A percentile compares a stretch with the other conserved stretches of the same genome.
phyloP scores from a whole-genome alignment of 2,113 vertebrate genomes.

The Aix galericulata region DNA sequence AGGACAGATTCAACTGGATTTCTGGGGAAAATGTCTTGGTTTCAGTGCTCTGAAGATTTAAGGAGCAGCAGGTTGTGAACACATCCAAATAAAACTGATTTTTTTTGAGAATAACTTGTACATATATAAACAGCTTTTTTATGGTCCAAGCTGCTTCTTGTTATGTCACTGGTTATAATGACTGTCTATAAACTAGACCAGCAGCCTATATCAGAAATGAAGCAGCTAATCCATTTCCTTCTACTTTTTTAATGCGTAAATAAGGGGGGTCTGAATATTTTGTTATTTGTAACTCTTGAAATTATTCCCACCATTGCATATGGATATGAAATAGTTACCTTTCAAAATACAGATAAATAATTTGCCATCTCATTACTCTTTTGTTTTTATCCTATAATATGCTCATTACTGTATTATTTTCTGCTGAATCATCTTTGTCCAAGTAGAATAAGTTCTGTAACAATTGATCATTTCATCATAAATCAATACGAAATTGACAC shows the following conservation, averaged over 20 bases:
- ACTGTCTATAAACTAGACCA: constrained; percentile 11
- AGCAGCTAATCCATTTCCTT: constrained; percentile 29
- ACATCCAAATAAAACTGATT: constrained; percentile 11
- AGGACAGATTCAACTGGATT: constrained; percentile 50
- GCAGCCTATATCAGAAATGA: background rate
- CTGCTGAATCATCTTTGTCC: background rate
- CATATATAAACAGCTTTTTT: constrained; percentile 41
- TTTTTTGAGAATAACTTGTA: constrained; percentile 10
- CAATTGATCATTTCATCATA: background rate
- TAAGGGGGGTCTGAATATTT: background rate
- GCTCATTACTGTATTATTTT: background rate
- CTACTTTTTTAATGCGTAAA: constrained; percentile 21
- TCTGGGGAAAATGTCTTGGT: constrained; percentile 17
- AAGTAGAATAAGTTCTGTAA: background rate
- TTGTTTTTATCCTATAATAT: background rate
- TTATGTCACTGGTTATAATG: constrained; percentile 4
- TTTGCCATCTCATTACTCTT: background rate
- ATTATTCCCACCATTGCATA: background rate
- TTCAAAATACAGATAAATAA: background rate
- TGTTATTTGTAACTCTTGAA: background rate
- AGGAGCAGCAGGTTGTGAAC: constrained; percentile 57
- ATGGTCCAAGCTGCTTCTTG: constrained; percentile 28
- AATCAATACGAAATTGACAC: background rate
- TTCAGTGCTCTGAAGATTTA: constrained; percentile 30
- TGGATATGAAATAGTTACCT: background rate